A percentile compares a stretch with the other conserved stretches of the same genome.
Evolutionary conservation across 2,888 invertebrate genomes (phyloP).

Genomic region (Xestoiulus laeticollis): DNA sequence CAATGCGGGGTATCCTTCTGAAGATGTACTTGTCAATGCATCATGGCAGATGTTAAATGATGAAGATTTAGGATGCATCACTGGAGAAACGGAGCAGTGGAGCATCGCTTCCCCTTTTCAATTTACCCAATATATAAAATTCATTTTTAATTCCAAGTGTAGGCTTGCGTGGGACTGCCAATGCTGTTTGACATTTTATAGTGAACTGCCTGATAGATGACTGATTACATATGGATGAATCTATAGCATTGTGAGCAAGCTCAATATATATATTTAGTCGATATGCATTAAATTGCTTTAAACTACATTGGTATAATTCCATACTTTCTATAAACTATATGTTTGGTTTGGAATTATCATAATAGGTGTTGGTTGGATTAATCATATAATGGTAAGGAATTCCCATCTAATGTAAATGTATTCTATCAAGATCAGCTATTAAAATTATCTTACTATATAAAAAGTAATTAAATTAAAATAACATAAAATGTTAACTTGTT

Average conservation of each 20-base stretch:
- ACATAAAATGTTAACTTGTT: too few species aligned
- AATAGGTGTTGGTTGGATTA: too few species aligned
- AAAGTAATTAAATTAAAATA: too few species aligned
- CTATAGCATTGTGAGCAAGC: not conserved
- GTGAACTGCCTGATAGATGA: not conserved
- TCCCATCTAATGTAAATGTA: too few species aligned
- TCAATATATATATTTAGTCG: not conserved
- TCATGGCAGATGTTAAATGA: not conserved
- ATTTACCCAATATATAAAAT: constrained; percentile 4
- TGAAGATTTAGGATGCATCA: constrained; percentile 1
- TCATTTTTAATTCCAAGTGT: not conserved
- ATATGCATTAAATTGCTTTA: not conserved
- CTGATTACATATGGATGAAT: not conserved
- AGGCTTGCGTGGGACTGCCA: not conserved
- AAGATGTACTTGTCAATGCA: constrained; percentile 10
- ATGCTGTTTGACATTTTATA: not conserved
- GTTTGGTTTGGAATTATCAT: too few species aligned
- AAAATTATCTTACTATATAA: too few species aligned
- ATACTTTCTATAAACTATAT: too few species aligned
- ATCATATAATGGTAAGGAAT: too few species aligned
- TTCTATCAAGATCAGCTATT: too few species aligned
- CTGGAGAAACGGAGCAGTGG: not conserved
- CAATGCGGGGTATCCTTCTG: not conserved
- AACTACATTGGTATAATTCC: not conserved
- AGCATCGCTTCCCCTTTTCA: constrained; percentile 7